Percentiles rank a stretch among this genome's conserved stretches.
Evolutionary conservation across 1,140 invertebrate genomes (phyloP).

Genomic region (Drosophila setifemur): DNA sequence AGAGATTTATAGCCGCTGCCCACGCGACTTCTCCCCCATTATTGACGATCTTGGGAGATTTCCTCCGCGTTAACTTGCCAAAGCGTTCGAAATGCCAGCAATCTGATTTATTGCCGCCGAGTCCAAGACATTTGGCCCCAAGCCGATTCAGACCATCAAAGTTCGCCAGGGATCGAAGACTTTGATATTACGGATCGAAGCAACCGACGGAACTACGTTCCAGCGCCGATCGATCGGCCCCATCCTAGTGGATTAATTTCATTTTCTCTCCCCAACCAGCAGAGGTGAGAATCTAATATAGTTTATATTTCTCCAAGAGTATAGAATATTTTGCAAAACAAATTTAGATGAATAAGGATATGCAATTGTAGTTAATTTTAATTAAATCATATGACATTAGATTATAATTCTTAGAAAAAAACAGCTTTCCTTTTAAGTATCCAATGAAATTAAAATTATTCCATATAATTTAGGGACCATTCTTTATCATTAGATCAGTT

Average conservation of each 20-base stretch:
- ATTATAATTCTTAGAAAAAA: no score
- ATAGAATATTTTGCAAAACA: no score
- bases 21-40: slow-evolving; percentile 33
- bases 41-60: slow-evolving; percentile 32
- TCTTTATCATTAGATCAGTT: no score
- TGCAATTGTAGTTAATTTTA: no score
- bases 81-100: slow-evolving; percentile 27
- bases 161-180: slow-evolving; percentile 16
- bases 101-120: slow-evolving; percentile 60
- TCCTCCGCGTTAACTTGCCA: slow-evolving; percentile 9
- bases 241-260: slow-evolving; percentile 69
- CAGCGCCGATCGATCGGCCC: slow-evolving; percentile 45
- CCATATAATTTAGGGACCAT: no score
- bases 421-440: no score
- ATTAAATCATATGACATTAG: no score
- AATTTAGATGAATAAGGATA: no score
- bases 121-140: slow-evolving; percentile 36
- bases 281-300: slow-evolving; percentile 55
- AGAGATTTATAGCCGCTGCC: slow-evolving; percentile 35
- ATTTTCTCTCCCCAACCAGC: slow-evolving; percentile 53
- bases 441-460: no score
- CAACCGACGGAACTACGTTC: slow-evolving; percentile 20
- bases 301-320: no score
- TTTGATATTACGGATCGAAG: slow-evolving; percentile 31
- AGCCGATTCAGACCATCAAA: slow-evolving; percentile 21